Base-by-base conservation (phyloP, 2,888 invertebrate species). In the Cremastinae sp. region DNA sequence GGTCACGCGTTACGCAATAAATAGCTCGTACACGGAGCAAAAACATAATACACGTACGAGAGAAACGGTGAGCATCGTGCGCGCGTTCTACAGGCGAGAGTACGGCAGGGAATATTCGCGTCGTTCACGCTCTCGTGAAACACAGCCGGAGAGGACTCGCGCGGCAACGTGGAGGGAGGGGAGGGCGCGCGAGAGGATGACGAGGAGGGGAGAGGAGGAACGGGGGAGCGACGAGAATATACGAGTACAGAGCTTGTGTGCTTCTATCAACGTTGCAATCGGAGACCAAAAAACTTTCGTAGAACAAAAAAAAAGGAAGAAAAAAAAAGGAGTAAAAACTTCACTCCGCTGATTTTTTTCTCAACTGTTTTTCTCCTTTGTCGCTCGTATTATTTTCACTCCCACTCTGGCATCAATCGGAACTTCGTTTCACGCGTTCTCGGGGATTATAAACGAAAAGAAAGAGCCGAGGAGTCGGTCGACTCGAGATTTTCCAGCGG, bases 1-100 rank as follows among this genome's bases (percentile, higher is more conserved):
- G 82, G 66, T 81, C 78, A 74, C 78, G 78, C 79, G 85, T 88
- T 88, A 88, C 88, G 88, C 88, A 88, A 88, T 87, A 53, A 22
- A 83, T 87, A 86, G 84, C 84, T 79, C 72, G 69, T 69, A 64
- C 84, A 54, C 58, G 83, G 51, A 53, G 85, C 86, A 88, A 88
- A 87, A 86, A 86, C 86, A 85, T 85, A 87, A 82, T 74, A 78
- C 78, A 81, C 65, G 56, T 81, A 78, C 72, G 65, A 54, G 54
- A 65, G 36, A 78, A 64, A 69, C 59, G 59, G 28, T 68, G 68
- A 28, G 58, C 69, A 69, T 69, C 59, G 69, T 59, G 54, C 45
- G 59, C 69, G 51, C 59, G 66, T 66, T 69, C 59, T 51, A 59
- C 59, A 41, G 41, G 28, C 64, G 18, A 18, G 20, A 10, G 53